Evolutionary conservation across 2,113 vertebrate species (phyloP).

Genomic region (Passer montanus): DNA sequence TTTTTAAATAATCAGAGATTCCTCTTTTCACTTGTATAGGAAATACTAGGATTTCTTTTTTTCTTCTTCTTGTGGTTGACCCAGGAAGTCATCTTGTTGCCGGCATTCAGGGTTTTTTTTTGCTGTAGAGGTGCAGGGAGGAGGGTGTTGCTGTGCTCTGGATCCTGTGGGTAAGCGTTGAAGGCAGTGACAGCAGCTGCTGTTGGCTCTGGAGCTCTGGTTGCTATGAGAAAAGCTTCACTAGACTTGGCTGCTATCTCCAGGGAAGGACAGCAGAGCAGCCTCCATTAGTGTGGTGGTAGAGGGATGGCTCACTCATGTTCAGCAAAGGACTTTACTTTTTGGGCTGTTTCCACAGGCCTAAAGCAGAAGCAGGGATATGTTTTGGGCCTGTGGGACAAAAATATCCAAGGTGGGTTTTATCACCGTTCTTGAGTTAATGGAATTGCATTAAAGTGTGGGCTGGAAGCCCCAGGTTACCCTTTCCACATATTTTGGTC

Average conservation of each 20-base stretch:
- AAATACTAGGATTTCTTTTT: conserved; percentile 27
- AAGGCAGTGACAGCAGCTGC: conserved; percentile 79
- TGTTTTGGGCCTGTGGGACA: not conserved
- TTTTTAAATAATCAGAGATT: not conserved
- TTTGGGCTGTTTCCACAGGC: conserved; percentile 6
- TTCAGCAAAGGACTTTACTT: conserved; percentile 52
- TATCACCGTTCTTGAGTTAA: not conserved
- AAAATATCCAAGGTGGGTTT: conserved; percentile 6
- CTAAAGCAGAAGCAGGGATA: not conserved
- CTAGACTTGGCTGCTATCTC: conserved; percentile 83
- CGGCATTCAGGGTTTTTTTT: not conserved
- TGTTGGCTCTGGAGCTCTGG: conserved; percentile 78
- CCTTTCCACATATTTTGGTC: conserved; percentile 29
- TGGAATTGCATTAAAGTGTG: conserved; percentile 4
- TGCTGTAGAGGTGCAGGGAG: conserved; percentile 60
- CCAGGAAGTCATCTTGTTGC: conserved; percentile 59
- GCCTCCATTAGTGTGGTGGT: conserved; percentile 81
- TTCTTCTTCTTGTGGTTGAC: conserved; percentile 30
- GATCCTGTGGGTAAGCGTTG: conserved; percentile 75
- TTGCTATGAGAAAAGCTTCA: conserved; percentile 87
- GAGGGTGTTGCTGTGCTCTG: conserved; percentile 75
- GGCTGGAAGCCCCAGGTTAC: conserved; percentile 21
- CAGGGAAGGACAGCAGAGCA: conserved; percentile 81
- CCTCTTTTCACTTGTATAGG: conserved; percentile 13
- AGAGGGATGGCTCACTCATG: conserved; percentile 68